Percentiles rank a stretch among this genome's conserved stretches.
Evolutionary conservation across 2,113 vertebrate species (phyloP).

Genomic region (Gymnorhina tibicen): DNA sequence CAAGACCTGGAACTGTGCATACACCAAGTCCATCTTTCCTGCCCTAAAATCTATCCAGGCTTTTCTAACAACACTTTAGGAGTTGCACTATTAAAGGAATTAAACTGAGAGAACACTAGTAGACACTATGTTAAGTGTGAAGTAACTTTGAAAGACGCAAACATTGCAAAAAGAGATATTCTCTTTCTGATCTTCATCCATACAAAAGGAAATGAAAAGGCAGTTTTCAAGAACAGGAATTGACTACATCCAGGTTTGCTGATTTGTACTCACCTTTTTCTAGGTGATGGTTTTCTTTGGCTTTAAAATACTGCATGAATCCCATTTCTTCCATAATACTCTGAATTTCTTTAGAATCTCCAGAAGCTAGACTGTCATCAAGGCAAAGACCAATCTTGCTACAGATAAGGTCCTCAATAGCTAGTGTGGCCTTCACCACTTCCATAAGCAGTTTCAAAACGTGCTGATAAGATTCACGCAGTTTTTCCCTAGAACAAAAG

Average conservation of each 20-base stretch:
- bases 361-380: constrained; percentile 51
- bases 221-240: neutral
- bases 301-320: neutral
- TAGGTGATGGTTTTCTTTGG: neutral
- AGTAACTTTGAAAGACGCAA: neutral
- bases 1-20: neutral
- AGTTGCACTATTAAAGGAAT: neutral
- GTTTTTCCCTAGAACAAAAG: constrained; percentile 67
- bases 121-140: neutral
- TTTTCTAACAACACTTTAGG: neutral
- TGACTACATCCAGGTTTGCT: neutral
- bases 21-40: neutral
- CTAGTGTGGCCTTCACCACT: constrained; percentile 71
- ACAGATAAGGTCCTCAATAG: constrained; percentile 81
- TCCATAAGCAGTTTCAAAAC: constrained; percentile 81
- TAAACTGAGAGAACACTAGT: neutral
- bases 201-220: neutral
- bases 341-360: constrained; percentile 8
- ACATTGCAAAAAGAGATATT: neutral
- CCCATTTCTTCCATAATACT: constrained; percentile 10
- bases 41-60: neutral
- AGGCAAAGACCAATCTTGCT: constrained; percentile 76
- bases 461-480: constrained; percentile 77
- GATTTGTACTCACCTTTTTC: constrained; percentile 1
- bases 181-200: neutral